Percentiles rank a stretch among this genome's conserved stretches.
Evolutionary conservation across 2,888 invertebrate species (phyloP).

Genomic region (Scaptodrosophila latifasciaeformis): DNA sequence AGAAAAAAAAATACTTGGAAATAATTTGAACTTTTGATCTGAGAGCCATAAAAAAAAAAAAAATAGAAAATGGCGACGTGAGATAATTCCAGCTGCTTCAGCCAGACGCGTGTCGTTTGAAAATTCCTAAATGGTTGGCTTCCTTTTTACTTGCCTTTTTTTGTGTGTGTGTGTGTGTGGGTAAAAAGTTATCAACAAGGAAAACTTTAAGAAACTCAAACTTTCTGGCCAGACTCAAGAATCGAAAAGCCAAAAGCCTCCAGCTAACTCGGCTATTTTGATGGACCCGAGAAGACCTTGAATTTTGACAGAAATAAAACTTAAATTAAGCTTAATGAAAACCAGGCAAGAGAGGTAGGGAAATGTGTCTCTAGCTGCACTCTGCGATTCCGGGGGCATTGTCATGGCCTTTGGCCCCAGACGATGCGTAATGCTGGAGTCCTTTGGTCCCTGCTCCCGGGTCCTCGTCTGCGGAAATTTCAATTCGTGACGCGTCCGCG

Average conservation of each 20-base stretch:
- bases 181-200: not conserved
- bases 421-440: not conserved
- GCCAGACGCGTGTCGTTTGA: not conserved
- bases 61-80: conserved; percentile 43
- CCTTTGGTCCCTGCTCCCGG: conserved; percentile 3
- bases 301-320: too few species aligned
- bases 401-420: not conserved
- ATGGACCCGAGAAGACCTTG: too few species aligned
- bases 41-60: conserved; percentile 42
- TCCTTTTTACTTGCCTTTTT: too few species aligned
- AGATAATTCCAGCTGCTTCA: conserved; percentile 51
- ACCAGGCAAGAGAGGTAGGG: too few species aligned
- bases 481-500: conserved; percentile 7
- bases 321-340: too few species aligned
- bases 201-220: conserved; percentile 1
- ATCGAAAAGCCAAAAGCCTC: not conserved
- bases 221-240: not conserved
- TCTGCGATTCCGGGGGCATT: too few species aligned
- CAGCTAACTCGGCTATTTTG: not conserved
- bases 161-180: too few species aligned
- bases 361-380: too few species aligned
- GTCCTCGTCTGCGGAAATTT: conserved; percentile 15
- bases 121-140: not conserved
- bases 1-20: conserved; percentile 51
- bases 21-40: conserved; percentile 50